Base-by-base conservation (phyloP, 1,140 invertebrate genomes). In the Euura lappo region DNA sequence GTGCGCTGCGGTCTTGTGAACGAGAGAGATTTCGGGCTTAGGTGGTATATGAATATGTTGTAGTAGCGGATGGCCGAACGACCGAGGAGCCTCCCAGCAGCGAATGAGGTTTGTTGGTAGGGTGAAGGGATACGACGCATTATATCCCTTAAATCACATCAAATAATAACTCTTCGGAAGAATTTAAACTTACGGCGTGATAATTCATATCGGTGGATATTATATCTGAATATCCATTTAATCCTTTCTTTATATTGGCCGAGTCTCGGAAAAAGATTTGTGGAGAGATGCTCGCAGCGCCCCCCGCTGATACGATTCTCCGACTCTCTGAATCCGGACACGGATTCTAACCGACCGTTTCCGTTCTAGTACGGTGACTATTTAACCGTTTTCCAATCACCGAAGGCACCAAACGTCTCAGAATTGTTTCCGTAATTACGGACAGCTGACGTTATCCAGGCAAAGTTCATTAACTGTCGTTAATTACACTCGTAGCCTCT, bases 201-300 rank as follows among this genome's bases (percentile, higher is more conserved):
- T 85, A 84, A 84, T 80, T 84, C 80, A 83, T 77, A 73, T 78
- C 76, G 75, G 75, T 78, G 76, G 76, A 83, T 81, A 77, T 64
- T 74, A 72, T 77, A 80, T 79, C 73, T 76, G 75, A 80, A 80
- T 81, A 78, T 77, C 72, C 78, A 75, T 65, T 80, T 80, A 83
- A 83, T 85, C 80, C 83, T 81, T 80, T 82, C 81, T 83, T 83
- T 81, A 75, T 80, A 78, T 79, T 69, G 75, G 72, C 72, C 51
- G 51, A 60, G 67, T 70, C 76, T 74, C 68, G 68, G 65, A 74
- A 75, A 28, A 74, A 81, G 79, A 81, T 84, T 85, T 80, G 81
- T 81, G 76, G 72, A 71, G 70, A 73, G 74, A 72, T 28, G 28
- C 73, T 66, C 69, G 44, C 13, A 79, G 76, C 80, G 66, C 79